Evolutionary conservation across 2,113 vertebrate species (phyloP), one percentile per base, ranked within the genome.

Genomic region (Rallus limicola): DNA sequence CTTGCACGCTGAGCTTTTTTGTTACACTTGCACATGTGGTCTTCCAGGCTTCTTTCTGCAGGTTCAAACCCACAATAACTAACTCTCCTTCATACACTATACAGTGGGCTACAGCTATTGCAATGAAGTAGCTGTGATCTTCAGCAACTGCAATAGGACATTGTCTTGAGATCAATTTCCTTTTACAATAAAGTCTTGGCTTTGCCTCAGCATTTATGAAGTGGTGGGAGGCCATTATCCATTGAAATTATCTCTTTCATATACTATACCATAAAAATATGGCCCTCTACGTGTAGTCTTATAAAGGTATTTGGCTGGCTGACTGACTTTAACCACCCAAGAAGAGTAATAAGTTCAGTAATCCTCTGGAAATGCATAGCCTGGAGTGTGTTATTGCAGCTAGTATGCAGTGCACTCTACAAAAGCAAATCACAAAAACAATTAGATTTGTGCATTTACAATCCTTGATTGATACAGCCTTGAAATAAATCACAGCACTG

Each of bases 261-360:
- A 96, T 92, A 87, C 74, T 67, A 69, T 62, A 60, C 36, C 86
- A 56, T 91, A 77, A 95, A 95, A 96, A 96, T 96, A 96, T 87
- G 62, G 62, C 50, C 55, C 63, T 91, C 67, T 77, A 69, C 40
- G 78, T 82, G n/a, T 80, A 89, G 40, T n/a, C 50, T 70, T 92
- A 89, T 77, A 84, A 85, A 95, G 78, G 75, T 76, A 94, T 92
- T 92, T 95, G 69, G 70, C 92, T 93, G 95, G 69, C 80, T 94
- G 90, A 77, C 90, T 96, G 86, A 89, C 65, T 94, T 92, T 55
- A 97, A 80, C 96, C 96, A 97, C 96, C 95, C 96, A 97, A 96
- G 96, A 96, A 95, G 96, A 97, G 94, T 76, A 97, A 96, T 95
- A 97, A 96, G 50, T 92, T 92, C 83, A 82, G 84, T 96, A 96